phyloP scores from a whole-genome alignment of 2,888 invertebrate genomes.

The Protula sp. region DNA sequence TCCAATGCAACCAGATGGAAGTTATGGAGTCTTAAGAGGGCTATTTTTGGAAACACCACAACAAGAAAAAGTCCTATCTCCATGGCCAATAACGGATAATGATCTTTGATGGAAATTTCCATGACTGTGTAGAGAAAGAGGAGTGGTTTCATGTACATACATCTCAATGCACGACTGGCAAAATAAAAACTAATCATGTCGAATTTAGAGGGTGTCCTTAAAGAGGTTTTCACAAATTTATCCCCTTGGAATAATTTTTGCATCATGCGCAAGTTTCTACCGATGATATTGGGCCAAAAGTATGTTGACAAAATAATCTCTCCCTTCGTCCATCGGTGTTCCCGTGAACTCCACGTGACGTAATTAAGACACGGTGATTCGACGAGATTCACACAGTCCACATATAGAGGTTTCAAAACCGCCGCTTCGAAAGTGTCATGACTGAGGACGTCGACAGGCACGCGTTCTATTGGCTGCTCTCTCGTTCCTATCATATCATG shows the following conservation, averaged over 20 bases:
- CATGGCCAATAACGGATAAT: slow-evolving; percentile 35
- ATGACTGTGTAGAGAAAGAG: slow-evolving; percentile 33
- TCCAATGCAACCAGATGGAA: slow-evolving; percentile 35
- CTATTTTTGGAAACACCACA: slow-evolving; percentile 39
- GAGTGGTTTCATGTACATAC: slow-evolving; percentile 43
- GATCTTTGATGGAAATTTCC: slow-evolving; percentile 32
- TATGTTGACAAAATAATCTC: slow-evolving; percentile 38
- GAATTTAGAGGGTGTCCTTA: slow-evolving; percentile 34
- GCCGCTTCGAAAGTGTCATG: slow-evolving; percentile 45
- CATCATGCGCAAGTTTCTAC: slow-evolving; percentile 33
- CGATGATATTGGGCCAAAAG: slow-evolving; percentile 37
- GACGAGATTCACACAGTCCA: slow-evolving; percentile 30
- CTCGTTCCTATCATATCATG: slow-evolving; percentile 36
- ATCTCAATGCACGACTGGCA: slow-evolving; percentile 37
- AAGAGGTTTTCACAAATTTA: slow-evolving; percentile 33
- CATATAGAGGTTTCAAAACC: slow-evolving; percentile 34
- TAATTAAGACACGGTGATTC: slow-evolving; percentile 41
- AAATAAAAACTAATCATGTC: slow-evolving; percentile 39
- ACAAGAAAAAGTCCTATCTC: slow-evolving; percentile 38
- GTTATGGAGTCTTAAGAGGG: slow-evolving; percentile 33
- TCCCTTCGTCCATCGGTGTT: slow-evolving; percentile 40
- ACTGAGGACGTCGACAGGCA: slow-evolving; percentile 41
- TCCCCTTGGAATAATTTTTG: slow-evolving; percentile 33
- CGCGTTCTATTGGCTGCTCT: slow-evolving; percentile 35
- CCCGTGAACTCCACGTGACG: slow-evolving; percentile 40